Evolutionary conservation across 2,113 vertebrate species (phyloP).

Genomic region (Aptenodytes patagonicus): DNA sequence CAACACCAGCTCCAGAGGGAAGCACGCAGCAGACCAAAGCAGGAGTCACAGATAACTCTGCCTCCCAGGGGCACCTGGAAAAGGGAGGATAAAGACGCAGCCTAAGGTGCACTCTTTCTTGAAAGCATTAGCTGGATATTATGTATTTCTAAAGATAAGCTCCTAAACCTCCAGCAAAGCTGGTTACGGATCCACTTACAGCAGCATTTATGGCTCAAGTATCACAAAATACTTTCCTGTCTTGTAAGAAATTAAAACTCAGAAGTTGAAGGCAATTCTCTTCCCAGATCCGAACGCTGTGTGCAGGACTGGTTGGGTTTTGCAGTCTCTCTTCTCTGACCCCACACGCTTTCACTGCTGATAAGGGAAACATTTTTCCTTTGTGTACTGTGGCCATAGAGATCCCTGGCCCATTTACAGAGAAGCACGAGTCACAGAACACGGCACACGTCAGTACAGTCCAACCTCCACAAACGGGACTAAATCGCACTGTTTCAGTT

Average conservation of each 20-base stretch:
- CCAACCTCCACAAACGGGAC: not conserved
- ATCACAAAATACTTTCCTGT: not conserved
- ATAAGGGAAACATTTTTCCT: not conserved
- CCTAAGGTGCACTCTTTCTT: not conserved
- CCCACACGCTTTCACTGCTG: not conserved
- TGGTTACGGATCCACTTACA: not conserved
- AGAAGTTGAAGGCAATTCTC: not conserved
- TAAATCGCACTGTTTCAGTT: not conserved
- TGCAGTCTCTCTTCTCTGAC: not conserved
- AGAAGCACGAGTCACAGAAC: not conserved
- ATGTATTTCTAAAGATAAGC: not conserved
- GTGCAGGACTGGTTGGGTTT: not conserved
- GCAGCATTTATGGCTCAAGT: not conserved
- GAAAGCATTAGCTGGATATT: not conserved
- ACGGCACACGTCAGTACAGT: not conserved
- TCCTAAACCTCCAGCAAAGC: constrained; percentile 24
- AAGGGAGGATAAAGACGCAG: not conserved
- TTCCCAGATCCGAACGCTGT: not conserved
- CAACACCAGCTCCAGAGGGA: not conserved
- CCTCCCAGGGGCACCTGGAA: not conserved
- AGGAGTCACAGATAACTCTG: not conserved
- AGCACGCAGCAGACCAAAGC: not conserved
- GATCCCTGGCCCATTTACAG: not conserved
- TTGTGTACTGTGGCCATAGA: not conserved
- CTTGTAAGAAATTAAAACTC: not conserved